These are phyloP conservation scores for Brachyptera putata DNA, from an alignment of 2,888 invertebrate species.

Conservation along the genomic window DNA sequence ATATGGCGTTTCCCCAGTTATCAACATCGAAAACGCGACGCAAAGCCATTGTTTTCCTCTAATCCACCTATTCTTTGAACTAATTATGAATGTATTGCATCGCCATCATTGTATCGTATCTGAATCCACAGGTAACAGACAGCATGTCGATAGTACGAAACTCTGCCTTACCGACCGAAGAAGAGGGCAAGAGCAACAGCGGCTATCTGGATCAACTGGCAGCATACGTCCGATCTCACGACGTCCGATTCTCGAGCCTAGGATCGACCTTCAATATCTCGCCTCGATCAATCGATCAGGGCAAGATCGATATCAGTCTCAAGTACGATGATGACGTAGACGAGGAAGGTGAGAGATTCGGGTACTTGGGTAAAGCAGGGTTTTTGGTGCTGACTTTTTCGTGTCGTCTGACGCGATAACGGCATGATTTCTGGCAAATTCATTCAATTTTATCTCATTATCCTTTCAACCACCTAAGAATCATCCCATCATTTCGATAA, in stretches of 20 bases:
- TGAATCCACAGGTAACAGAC: slow-evolving; percentile 63
- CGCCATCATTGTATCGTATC: too few species aligned
- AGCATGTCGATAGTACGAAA: slow-evolving; percentile 71
- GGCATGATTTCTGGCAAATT: too few species aligned
- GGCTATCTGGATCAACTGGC: slow-evolving; percentile 66
- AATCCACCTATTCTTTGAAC: too few species aligned
- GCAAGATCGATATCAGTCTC: slow-evolving; percentile 69
- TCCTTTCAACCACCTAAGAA: too few species aligned
- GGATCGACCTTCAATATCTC: slow-evolving; percentile 72
- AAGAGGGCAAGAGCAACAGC: slow-evolving; percentile 53
- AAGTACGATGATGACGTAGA: slow-evolving; percentile 51
- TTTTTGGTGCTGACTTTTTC: too few species aligned
- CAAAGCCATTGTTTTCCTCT: too few species aligned
- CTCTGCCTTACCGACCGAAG: slow-evolving; percentile 53
- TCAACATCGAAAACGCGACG: too few species aligned
- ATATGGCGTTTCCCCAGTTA: too few species aligned
- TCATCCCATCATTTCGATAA: too few species aligned
- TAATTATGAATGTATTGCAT: neutral
- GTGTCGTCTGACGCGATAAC: too few species aligned
- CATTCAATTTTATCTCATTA: too few species aligned
- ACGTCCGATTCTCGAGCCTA: slow-evolving; percentile 73
- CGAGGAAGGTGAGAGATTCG: slow-evolving; percentile 36
- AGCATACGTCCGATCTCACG: slow-evolving; percentile 69
- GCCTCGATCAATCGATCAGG: slow-evolving; percentile 70
- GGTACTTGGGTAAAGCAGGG: too few species aligned